phyloP scores from a whole-genome alignment of 2,888 invertebrate species.

The Hypercompe scribonia region DNA sequence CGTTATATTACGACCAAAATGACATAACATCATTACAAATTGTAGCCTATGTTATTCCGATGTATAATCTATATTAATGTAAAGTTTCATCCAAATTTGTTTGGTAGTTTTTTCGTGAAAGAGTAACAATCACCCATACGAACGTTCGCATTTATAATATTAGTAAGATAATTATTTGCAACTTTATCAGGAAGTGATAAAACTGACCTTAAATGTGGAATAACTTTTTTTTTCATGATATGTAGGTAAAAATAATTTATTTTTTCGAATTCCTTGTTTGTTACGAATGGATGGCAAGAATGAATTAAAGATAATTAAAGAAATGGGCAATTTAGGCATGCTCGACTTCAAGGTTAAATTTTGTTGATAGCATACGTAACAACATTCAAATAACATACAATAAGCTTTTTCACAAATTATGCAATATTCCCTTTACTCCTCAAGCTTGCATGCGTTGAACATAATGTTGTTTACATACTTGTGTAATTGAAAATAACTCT shows the following conservation, averaged over 20 bases:
- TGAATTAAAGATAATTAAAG: background rate
- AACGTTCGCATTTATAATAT: too few species aligned
- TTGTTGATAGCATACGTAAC: background rate
- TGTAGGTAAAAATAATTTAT: background rate
- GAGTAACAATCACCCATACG: too few species aligned
- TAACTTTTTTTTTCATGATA: background rate
- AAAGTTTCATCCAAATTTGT: too few species aligned
- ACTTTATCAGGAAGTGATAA: too few species aligned
- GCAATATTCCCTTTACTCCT: slow-evolving; percentile 8
- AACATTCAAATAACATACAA: background rate
- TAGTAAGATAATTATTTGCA: too few species aligned
- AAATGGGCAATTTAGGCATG: background rate
- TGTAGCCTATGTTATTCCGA: too few species aligned
- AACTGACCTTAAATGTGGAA: background rate
- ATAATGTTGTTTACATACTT: slow-evolving; percentile 52
- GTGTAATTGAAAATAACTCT: slow-evolving; percentile 39
- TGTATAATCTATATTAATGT: too few species aligned
- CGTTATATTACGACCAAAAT: too few species aligned
- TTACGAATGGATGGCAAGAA: background rate
- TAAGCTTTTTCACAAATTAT: slow-evolving; percentile 5
- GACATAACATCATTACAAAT: too few species aligned
- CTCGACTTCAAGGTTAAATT: background rate
- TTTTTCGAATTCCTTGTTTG: background rate
- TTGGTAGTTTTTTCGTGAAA: too few species aligned
- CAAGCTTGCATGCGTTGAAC: slow-evolving; percentile 44